Evolutionary conservation across 2,113 vertebrate genomes (phyloP).

Genomic region (Lates calcarifer): DNA sequence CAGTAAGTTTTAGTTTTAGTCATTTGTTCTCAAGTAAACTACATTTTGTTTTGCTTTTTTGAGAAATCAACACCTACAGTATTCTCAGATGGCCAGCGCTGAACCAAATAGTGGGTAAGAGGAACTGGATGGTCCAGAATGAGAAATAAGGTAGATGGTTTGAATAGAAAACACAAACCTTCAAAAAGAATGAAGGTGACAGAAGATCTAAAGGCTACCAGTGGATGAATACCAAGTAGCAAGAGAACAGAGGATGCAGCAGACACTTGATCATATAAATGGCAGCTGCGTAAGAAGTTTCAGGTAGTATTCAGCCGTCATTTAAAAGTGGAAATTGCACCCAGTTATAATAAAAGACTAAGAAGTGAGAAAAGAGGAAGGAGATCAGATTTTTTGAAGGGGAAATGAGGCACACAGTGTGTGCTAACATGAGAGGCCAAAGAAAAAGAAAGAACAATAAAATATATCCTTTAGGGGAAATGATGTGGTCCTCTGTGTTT

Average conservation of each 20-base stretch:
- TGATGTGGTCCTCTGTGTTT: conserved; percentile 44
- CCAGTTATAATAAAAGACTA: conserved; percentile 35
- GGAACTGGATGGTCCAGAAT: conserved; percentile 48
- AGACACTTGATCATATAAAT: conserved; percentile 54
- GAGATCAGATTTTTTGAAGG: conserved; percentile 24
- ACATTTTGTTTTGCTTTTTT: conserved; percentile 10
- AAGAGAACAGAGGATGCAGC: conserved; percentile 40
- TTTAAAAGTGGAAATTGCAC: conserved; percentile 57
- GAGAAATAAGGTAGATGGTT: conserved; percentile 45
- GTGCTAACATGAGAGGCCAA: conserved; percentile 36
- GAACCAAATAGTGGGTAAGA: conserved; percentile 26
- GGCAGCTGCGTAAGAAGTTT: conserved; percentile 32
- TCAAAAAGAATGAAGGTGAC: conserved; percentile 65
- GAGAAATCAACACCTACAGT: conserved; percentile 1
- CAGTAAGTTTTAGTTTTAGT: conserved; percentile 7
- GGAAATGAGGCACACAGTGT: conserved; percentile 42
- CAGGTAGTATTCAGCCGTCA: conserved; percentile 39
- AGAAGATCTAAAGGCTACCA: conserved; percentile 57
- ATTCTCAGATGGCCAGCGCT: conserved; percentile 29
- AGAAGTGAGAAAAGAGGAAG: conserved; percentile 30
- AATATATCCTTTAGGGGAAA: conserved; percentile 57
- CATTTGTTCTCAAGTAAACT: conserved; percentile 8
- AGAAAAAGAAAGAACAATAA: conserved; percentile 28
- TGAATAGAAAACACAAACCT: conserved; percentile 62
- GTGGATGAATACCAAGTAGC: conserved; percentile 63